Base-by-base conservation (phyloP, 2,888 invertebrate genomes). In the Pterostichus niger region DNA sequence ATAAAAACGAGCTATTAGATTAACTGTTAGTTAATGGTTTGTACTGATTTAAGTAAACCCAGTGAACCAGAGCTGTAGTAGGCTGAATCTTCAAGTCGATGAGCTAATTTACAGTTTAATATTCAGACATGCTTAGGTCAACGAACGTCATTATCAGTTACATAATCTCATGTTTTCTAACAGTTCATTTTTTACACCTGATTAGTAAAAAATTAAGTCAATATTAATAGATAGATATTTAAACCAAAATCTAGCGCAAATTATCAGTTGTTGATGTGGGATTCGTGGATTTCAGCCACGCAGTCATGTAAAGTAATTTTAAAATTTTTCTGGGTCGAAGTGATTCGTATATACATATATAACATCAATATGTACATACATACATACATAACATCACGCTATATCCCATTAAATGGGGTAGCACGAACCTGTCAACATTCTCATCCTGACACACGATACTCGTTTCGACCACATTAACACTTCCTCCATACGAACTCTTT, bases 61-160 rank as follows among this genome's bases (percentile, higher is more conserved):
- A 49, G 49, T 49, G 49, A 49, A 49, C 49, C 49, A 49, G 49
- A 49, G 49, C 49, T n/a, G 1, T 49, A 49, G 11, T 49, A 49
- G 10, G 10, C 49, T 49, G 49, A 49, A 49, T 49, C 49, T 49
- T 49, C 49, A 49, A 6, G 5, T 6, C 44, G 49, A 49, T 49
- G 49, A 2, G 49, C 49, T 49, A 49, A 49, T 49, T 49, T 49
- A 49, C 49, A 49, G 49, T 49, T 49, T 49, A 49, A 2, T 49
- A 49, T 49, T 49, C 49, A 49, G 49, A 9, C 49, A 13, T 5
- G 49, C 49, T n/a, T 11, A 11, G 49, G 49, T 49, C 49, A 49
- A 49, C 49, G 49, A 49, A 49, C 49, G 49, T 49, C 13, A 9
- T 49, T 49, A 49, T 49, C 49, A 1, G 6, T 49, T 49, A 49